Conservation (phyloP, 2,113 vertebrate species). For the Eretmochelys imbricata region DNA sequence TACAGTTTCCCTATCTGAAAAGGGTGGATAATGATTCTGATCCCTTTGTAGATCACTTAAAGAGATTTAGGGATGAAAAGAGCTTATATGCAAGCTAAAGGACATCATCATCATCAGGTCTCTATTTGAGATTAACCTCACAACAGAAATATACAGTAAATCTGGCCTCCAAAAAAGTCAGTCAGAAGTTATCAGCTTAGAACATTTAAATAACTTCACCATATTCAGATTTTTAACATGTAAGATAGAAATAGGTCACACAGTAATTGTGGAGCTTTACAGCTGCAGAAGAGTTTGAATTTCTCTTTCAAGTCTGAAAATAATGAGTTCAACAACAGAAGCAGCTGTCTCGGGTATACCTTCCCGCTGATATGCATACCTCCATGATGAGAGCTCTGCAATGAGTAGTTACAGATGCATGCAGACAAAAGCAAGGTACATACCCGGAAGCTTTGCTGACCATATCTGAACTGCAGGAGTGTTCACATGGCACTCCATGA, state of each 20-base stretch:
- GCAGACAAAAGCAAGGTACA: background rate
- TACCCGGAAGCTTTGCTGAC: background rate
- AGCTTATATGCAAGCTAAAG: background rate
- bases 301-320: slow-evolving; percentile 35
- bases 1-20: background rate
- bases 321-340: background rate
- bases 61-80: background rate
- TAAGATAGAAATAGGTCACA: slow-evolving; percentile 26
- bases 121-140: background rate
- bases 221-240: background rate
- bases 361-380: background rate
- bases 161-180: background rate
- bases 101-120: background rate
- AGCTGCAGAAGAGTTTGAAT: background rate
- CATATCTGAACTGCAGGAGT: background rate
- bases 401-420: background rate
- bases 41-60: background rate
- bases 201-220: background rate
- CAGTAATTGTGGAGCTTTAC: background rate
- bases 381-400: background rate
- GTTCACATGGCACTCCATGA: background rate
- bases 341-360: background rate
- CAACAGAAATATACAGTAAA: background rate
- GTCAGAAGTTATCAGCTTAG: background rate
- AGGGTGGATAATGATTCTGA: background rate